Conservation (phyloP, 2,888 invertebrate genomes). For the Lepidochrysops patricia region DNA sequence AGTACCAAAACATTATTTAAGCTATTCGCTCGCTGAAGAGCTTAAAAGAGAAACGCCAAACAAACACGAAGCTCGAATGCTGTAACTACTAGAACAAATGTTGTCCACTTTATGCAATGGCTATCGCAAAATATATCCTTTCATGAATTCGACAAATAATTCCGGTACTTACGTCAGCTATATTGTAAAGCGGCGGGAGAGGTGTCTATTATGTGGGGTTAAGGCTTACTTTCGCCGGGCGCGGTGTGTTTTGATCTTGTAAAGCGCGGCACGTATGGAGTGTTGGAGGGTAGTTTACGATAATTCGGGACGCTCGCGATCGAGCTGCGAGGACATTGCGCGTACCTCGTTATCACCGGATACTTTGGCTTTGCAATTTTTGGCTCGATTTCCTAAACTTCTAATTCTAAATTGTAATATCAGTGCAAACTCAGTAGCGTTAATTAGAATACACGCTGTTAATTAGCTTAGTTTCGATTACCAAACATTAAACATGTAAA, state of each 20-base stretch:
- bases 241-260: constrained; percentile 10
- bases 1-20: constrained; percentile 9
- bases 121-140: constrained; percentile 28
- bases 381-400: not conserved
- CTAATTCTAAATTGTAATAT: constrained; percentile 1
- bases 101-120: constrained; percentile 30
- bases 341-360: constrained; percentile 11
- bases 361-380: constrained; percentile 11
- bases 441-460: not conserved
- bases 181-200: not conserved
- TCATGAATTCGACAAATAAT: constrained; percentile 35
- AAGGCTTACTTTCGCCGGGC: constrained; percentile 18
- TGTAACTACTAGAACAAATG: constrained; percentile 29
- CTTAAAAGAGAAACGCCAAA: constrained; percentile 19
- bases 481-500: too few relatives aligned
- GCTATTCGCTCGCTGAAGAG: constrained; percentile 3
- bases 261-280: constrained; percentile 26
- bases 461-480: not conserved
- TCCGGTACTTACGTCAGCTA: constrained; percentile 24
- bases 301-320: constrained; percentile 33
- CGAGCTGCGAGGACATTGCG: constrained; percentile 19
- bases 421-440: not conserved
- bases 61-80: constrained; percentile 19
- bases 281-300: constrained; percentile 32
- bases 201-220: constrained; percentile 11